A percentile compares a stretch with the other conserved stretches of the same genome.
Evolutionary conservation across 2,113 vertebrate genomes (phyloP).

Genomic region (Talpa occidentalis): DNA sequence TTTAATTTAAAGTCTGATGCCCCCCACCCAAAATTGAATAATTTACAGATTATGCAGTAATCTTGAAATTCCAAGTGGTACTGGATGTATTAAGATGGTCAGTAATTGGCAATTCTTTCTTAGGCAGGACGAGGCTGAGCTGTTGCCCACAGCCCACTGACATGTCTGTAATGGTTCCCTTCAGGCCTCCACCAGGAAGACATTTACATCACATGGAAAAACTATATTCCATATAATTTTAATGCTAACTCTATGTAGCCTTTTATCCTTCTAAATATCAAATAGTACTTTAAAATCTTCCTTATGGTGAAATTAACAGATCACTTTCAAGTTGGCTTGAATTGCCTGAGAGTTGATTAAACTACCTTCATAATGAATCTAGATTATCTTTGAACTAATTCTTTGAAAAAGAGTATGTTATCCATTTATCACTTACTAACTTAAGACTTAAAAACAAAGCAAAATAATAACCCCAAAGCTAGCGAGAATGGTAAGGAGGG

Average conservation of each 20-base stretch:
- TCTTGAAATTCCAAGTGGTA: conserved; percentile 65
- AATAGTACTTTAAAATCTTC: conserved; percentile 79
- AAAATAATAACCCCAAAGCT: not conserved
- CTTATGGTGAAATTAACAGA: conserved; percentile 70
- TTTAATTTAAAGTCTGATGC: conserved; percentile 75
- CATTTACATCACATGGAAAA: conserved; percentile 58
- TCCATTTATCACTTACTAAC: conserved; percentile 36
- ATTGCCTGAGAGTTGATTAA: conserved; percentile 68
- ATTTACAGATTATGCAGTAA: conserved; percentile 63
- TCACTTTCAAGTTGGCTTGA: conserved; percentile 65
- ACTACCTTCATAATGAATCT: conserved; percentile 55
- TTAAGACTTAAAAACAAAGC: conserved; percentile 56
- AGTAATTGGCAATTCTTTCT: conserved; percentile 20
- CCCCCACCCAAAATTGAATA: conserved; percentile 64
- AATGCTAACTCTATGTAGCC: conserved; percentile 69
- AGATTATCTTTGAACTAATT: conserved; percentile 51
- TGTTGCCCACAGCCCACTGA: not conserved
- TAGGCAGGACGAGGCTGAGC: not conserved
- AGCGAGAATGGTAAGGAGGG: not conserved
- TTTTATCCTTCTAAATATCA: conserved; percentile 78
- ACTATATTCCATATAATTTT: conserved; percentile 75
- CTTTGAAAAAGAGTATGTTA: conserved; percentile 55
- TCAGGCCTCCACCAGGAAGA: not conserved
- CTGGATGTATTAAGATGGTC: not conserved
- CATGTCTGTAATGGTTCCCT: conserved; percentile 19